phyloP scores from a whole-genome alignment of 2,888 invertebrate genomes.

The Hedychridium roseum region DNA sequence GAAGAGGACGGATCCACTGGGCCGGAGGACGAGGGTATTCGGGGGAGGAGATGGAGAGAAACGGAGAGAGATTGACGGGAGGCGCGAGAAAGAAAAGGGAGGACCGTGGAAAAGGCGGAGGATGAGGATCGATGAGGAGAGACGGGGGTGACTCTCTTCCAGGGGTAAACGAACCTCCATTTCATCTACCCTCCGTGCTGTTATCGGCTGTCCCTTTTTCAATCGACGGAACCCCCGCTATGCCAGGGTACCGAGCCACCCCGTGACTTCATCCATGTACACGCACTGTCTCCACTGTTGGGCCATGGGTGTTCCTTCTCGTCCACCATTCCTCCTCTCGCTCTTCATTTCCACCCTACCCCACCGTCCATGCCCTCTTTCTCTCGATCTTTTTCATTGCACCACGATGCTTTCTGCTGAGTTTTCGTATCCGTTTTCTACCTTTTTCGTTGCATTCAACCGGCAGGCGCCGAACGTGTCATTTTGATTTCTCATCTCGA shows the following conservation, averaged over 20 bases:
- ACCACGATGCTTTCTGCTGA: no score
- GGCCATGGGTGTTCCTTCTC: slow-evolving; percentile 11
- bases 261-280: slow-evolving; percentile 28
- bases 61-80: slow-evolving; percentile 4
- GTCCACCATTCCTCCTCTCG: slow-evolving; percentile 1
- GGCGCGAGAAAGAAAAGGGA: slow-evolving; percentile 19
- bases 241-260: slow-evolving; percentile 18
- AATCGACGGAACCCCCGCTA: slow-evolving; percentile 40
- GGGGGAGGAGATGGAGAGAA: slow-evolving; percentile 1
- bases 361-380: slow-evolving; percentile 14
- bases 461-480: slow-evolving; percentile 15
- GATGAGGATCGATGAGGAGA: slow-evolving; percentile 44
- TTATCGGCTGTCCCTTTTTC: slow-evolving; percentile 54
- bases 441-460: no score
- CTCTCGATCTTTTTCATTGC: slow-evolving; percentile 21
- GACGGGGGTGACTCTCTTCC: slow-evolving; percentile 41
- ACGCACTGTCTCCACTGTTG: slow-evolving; percentile 27
- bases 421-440: no score
- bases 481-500: slow-evolving; percentile 13
- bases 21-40: slow-evolving; percentile 7
- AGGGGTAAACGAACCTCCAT: slow-evolving; percentile 52
- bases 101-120: slow-evolving; percentile 30
- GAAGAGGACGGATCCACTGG: slow-evolving; percentile 12
- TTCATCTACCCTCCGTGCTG: slow-evolving; percentile 43
- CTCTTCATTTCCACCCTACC: slow-evolving; percentile 2